phyloP scores from a whole-genome alignment of 2,797 vertebrate species.

The Astyanax mexicanus region DNA sequence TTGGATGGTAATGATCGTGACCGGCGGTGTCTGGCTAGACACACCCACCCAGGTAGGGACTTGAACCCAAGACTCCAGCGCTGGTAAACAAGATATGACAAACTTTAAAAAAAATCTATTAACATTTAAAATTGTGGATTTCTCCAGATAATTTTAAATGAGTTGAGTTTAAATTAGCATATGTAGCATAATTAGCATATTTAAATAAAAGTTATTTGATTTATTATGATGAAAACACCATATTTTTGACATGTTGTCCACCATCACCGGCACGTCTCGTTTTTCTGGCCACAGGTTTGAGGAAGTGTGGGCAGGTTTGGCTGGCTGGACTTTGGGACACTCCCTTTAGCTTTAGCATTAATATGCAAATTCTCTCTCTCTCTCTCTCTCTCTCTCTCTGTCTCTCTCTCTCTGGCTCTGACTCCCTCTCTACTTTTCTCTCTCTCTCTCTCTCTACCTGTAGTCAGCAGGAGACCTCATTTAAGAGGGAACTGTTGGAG shows the following conservation, averaged over 20 bases:
- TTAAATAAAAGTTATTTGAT: too few relatives aligned
- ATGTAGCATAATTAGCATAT: too few relatives aligned
- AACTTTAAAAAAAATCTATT: too few relatives aligned
- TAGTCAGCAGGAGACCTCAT: conserved; percentile 30
- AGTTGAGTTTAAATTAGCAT: too few relatives aligned
- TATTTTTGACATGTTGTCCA: not conserved
- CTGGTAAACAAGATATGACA: too few relatives aligned
- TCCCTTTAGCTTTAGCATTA: conserved; percentile 69
- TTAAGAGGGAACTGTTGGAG: not conserved
- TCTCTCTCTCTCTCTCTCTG: conserved; percentile 46
- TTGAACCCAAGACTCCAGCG: too few relatives aligned
- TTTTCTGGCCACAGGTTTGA: conserved; percentile 14
- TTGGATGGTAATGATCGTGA: too few relatives aligned
- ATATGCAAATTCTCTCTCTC: conserved; percentile 76
- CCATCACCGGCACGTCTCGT: conserved; percentile 5
- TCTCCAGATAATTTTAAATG: too few relatives aligned
- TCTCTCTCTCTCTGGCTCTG: conserved; percentile 1
- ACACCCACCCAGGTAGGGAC: too few relatives aligned
- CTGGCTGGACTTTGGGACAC: conserved; percentile 67
- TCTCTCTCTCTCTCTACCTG: conserved; percentile 3
- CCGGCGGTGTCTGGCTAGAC: too few relatives aligned
- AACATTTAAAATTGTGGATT: too few relatives aligned
- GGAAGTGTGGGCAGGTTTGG: conserved; percentile 60
- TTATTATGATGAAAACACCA: too few relatives aligned
- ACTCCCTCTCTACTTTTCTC: not conserved